Evolutionary conservation across 2,888 invertebrate species (phyloP).

Genomic region (Andrena chrysosceles): DNA sequence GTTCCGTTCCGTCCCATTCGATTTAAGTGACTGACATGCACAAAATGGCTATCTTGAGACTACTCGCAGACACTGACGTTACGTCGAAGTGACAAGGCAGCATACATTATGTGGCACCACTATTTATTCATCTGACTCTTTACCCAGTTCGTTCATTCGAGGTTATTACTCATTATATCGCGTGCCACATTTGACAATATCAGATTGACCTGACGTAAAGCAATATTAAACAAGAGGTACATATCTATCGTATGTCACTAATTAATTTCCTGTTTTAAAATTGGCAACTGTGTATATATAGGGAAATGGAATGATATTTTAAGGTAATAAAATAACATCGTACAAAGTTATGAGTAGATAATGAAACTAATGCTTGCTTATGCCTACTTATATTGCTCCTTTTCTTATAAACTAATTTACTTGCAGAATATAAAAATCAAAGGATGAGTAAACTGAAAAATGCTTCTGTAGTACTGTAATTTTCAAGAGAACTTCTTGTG

Average conservation of each 20-base stretch:
- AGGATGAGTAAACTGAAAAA: background rate
- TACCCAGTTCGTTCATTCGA: background rate
- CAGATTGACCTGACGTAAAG: background rate
- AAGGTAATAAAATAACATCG: background rate
- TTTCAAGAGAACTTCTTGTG: too few species aligned
- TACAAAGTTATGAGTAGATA: too few species aligned
- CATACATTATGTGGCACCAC: constrained; percentile 40
- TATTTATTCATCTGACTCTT: constrained; percentile 22
- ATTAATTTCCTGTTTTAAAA: background rate
- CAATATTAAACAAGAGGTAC: too few species aligned
- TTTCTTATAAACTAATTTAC: too few species aligned
- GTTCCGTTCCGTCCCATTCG: background rate
- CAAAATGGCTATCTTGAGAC: constrained; percentile 32
- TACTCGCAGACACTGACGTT: constrained; percentile 20
- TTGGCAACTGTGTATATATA: background rate
- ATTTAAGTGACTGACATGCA: constrained; percentile 20
- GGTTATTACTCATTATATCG: background rate
- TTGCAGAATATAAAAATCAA: background rate
- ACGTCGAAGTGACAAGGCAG: constrained; percentile 20
- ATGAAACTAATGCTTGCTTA: too few species aligned
- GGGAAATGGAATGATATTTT: background rate
- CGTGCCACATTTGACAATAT: background rate
- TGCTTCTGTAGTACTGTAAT: too few species aligned
- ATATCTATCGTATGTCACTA: too few species aligned
- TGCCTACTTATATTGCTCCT: too few species aligned